Conservation (phyloP, 2,113 vertebrate species). For the Bucco capensis region DNA sequence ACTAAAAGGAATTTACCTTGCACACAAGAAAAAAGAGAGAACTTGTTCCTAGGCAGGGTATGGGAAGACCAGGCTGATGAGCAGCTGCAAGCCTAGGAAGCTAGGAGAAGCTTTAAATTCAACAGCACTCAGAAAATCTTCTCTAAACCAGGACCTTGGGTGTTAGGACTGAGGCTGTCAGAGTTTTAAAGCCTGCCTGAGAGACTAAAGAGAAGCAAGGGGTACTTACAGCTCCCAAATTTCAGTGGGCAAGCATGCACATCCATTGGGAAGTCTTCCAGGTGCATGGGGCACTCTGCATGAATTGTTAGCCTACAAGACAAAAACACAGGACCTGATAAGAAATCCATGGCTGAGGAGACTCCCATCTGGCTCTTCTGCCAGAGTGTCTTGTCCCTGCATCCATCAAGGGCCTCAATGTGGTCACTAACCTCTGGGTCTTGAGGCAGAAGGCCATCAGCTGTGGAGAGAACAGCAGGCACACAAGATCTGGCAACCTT, state of each 20-base stretch:
- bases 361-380: not conserved
- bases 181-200: not conserved
- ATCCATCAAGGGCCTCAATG: not conserved
- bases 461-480: not conserved
- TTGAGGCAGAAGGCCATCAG: not conserved
- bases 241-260: slow-evolving; percentile 96
- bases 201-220: not conserved
- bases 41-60: not conserved
- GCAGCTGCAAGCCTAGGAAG: not conserved
- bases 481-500: not conserved
- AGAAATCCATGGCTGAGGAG: not conserved
- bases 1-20: not conserved
- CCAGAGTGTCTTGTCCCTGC: not conserved
- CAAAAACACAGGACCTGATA: not conserved
- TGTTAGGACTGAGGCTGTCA: not conserved
- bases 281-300: slow-evolving; percentile 97
- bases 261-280: slow-evolving; percentile 99
- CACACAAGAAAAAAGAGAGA: not conserved
- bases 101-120: not conserved
- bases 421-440: not conserved
- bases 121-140: not conserved
- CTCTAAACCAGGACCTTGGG: not conserved
- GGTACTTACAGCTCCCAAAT: slow-evolving; percentile 96
- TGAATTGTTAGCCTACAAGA: slow-evolving; percentile 90
- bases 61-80: not conserved